phyloP scores from a whole-genome alignment of 1,140 invertebrate species.

The Drosophila ohnishii region DNA sequence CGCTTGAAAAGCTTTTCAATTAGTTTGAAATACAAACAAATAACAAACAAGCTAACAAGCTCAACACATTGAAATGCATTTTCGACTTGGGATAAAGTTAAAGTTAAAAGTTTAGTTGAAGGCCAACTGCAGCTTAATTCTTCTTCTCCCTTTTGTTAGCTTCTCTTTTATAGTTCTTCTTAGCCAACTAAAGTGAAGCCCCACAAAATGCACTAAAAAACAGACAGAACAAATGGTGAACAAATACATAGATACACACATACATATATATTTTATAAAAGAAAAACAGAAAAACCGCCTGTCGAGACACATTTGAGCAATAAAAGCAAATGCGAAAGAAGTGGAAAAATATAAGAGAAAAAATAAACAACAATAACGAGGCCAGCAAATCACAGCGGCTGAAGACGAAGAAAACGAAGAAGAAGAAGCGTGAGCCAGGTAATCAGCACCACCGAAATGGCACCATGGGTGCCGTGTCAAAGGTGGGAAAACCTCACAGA shows the following conservation, averaged over 20 bases:
- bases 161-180: conserved; percentile 3
- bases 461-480: conserved; percentile 1
- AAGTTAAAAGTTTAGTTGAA: conserved; percentile 34
- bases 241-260: background rate
- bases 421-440: conserved; percentile 33
- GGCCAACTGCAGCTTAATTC: conserved; percentile 31
- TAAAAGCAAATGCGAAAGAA: conserved; percentile 39
- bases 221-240: conserved; percentile 27
- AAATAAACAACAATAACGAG: conserved; percentile 31
- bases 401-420: background rate
- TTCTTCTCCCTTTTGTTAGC: conserved; percentile 1
- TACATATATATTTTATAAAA: background rate
- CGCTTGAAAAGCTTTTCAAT: conserved; percentile 29
- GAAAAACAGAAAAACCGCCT: conserved; percentile 25
- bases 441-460: conserved; percentile 36
- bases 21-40: conserved; percentile 20
- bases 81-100: conserved; percentile 22
- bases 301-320: conserved; percentile 35
- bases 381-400: conserved; percentile 32
- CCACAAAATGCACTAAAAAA: conserved; percentile 26
- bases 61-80: conserved; percentile 28
- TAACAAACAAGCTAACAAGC: background rate
- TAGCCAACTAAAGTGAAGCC: conserved; percentile 26
- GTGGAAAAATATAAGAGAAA: conserved; percentile 16
- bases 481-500: background rate